phyloP scores from a whole-genome alignment of 1,140 invertebrate genomes.

The Ceratitis capitata region DNA sequence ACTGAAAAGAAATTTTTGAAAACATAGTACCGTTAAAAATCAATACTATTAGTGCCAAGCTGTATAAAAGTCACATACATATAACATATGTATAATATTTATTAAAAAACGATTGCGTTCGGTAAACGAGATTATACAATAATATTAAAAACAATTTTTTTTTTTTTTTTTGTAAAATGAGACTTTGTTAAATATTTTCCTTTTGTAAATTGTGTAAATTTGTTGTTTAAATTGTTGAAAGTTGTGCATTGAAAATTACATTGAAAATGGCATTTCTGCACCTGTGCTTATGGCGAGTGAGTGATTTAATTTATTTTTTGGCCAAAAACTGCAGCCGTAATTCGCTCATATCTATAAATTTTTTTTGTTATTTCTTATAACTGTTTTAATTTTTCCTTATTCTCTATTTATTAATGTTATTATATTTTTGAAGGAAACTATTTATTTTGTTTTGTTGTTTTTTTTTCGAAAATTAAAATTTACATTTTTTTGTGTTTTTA shows the following conservation, averaged over 20 bases:
- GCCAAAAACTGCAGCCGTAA: too few species aligned
- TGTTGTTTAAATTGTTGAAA: background rate
- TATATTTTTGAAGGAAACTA: too few species aligned
- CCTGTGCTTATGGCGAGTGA: too few species aligned
- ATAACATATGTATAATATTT: background rate
- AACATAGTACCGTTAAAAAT: background rate
- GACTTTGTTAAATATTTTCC: background rate
- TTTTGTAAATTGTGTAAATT: background rate
- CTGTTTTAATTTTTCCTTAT: too few species aligned
- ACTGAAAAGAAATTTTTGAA: background rate
- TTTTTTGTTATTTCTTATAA: too few species aligned
- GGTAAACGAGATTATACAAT: conserved; percentile 28
- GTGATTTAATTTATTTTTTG: too few species aligned
- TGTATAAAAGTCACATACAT: background rate
- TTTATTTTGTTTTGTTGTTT: too few species aligned
- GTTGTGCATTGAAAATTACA: background rate
- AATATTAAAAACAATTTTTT: background rate
- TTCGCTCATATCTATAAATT: too few species aligned
- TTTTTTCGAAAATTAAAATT: too few species aligned
- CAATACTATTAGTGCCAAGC: conserved; percentile 29
- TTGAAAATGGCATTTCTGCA: too few species aligned
- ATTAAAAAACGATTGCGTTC: background rate
- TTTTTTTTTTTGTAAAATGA: background rate
- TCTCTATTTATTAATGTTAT: too few species aligned
- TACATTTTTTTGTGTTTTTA: too few species aligned